phyloP scores from a whole-genome alignment of 2,888 invertebrate species.

The Automeris io region DNA sequence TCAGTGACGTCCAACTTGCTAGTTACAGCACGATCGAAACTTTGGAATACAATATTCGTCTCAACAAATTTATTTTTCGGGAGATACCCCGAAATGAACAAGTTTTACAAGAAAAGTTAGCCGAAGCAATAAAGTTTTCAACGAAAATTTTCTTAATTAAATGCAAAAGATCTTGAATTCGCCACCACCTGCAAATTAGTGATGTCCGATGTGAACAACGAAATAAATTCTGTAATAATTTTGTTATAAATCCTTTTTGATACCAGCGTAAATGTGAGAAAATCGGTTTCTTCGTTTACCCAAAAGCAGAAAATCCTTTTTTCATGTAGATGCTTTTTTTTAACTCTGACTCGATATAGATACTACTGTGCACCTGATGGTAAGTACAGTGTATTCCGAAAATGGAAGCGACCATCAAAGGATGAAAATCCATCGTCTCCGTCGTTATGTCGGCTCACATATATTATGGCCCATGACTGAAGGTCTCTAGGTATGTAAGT shows the following conservation, averaged over 20 bases:
- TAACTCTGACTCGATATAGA: too few relatives aligned
- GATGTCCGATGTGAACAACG: background rate
- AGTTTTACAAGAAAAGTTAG: conserved; percentile 43
- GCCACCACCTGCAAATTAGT: conserved; percentile 34
- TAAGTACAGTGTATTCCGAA: too few relatives aligned
- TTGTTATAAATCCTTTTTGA: background rate
- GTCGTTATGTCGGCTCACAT: too few relatives aligned
- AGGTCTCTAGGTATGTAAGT: too few relatives aligned
- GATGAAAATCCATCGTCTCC: too few relatives aligned
- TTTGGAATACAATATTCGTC: conserved; percentile 43
- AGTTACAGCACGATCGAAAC: conserved; percentile 27
- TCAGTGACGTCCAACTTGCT: conserved; percentile 15
- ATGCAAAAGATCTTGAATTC: conserved; percentile 35
- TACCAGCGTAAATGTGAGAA: too few relatives aligned
- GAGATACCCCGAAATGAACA: conserved; percentile 39
- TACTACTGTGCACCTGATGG: too few relatives aligned
- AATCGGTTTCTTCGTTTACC: too few relatives aligned
- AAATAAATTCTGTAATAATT: background rate
- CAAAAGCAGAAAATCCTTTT: too few relatives aligned
- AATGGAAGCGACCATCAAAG: too few relatives aligned
- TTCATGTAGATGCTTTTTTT: too few relatives aligned
- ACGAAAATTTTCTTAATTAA: conserved; percentile 33
- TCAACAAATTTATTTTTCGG: conserved; percentile 36
- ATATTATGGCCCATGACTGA: too few relatives aligned
- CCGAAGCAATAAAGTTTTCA: conserved; percentile 41